Conservation (phyloP, 2,888 invertebrate genomes). For the Agrotis segetum region DNA sequence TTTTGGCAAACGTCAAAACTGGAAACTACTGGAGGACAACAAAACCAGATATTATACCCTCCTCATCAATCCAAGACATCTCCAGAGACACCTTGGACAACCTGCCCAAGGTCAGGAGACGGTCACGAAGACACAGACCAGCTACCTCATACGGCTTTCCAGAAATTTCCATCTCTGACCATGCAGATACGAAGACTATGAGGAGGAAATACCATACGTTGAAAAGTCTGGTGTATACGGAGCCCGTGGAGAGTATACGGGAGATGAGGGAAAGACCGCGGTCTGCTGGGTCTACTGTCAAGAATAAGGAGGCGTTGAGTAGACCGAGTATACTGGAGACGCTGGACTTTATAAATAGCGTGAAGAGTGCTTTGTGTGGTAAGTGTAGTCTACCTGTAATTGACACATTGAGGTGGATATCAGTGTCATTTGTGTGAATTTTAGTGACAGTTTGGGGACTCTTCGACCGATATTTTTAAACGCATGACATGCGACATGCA, state of each 20-base stretch:
- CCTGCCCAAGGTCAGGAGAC: slow-evolving; percentile 75
- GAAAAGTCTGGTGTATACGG: slow-evolving; percentile 85
- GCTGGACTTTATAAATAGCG: slow-evolving; percentile 86
- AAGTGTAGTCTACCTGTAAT: slow-evolving; percentile 48
- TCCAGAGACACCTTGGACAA: slow-evolving; percentile 67
- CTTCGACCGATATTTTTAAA: too few relatives aligned
- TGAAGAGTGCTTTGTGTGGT: slow-evolving; percentile 86
- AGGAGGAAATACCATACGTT: slow-evolving; percentile 76
- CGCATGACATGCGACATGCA: too few relatives aligned
- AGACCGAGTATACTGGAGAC: slow-evolving; percentile 87
- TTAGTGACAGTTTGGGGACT: neutral
- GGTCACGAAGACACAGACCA: slow-evolving; percentile 78
- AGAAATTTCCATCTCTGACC: slow-evolving; percentile 84
- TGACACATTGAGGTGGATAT: too few relatives aligned
- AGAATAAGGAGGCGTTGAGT: slow-evolving; percentile 81
- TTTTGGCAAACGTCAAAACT: slow-evolving; percentile 82
- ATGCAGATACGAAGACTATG: slow-evolving; percentile 81
- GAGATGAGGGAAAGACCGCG: slow-evolving; percentile 83
- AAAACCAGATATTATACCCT: slow-evolving; percentile 86
- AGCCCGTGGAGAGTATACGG: slow-evolving; percentile 84
- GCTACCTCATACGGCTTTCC: slow-evolving; percentile 84
- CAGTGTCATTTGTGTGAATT: neutral
- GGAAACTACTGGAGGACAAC: slow-evolving; percentile 86
- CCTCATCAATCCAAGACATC: slow-evolving; percentile 73
- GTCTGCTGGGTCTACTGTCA: slow-evolving; percentile 87